Conservation (phyloP, 1,140 invertebrate species). For the Drosophila bifasciata region DNA sequence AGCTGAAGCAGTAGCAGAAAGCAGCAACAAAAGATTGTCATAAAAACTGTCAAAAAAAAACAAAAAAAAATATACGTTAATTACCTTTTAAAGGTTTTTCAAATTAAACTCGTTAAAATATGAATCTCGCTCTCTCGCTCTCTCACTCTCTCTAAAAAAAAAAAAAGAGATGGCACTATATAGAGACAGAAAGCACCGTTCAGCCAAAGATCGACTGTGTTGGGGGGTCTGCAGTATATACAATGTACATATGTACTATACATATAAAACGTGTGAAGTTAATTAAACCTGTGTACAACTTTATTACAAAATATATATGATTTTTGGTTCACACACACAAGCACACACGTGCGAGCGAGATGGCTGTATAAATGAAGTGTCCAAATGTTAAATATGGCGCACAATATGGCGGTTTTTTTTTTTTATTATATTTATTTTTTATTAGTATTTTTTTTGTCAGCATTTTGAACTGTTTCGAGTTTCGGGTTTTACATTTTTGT, state of each 20-base stretch:
- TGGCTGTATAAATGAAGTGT: conserved; percentile 5
- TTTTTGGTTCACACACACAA: conserved; percentile 69
- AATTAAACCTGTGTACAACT: conserved; percentile 77
- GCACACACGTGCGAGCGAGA: conserved; percentile 2
- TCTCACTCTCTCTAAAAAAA: conserved; percentile 6
- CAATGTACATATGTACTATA: conserved; percentile 23
- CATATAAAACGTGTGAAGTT: conserved; percentile 75
- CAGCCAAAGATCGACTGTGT: conserved; percentile 37
- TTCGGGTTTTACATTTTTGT: conserved; percentile 13
- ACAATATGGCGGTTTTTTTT: conserved; percentile 24
- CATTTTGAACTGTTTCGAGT: conserved; percentile 1
- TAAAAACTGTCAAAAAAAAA: conserved; percentile 82
- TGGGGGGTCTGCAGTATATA: background rate
- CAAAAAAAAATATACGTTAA: conserved; percentile 83
- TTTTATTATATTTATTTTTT: conserved; percentile 6
- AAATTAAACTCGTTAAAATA: conserved; percentile 83
- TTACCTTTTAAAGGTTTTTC: conserved; percentile 82
- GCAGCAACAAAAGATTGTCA: conserved; percentile 60
- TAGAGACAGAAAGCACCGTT: conserved; percentile 48
- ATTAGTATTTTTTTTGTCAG: background rate
- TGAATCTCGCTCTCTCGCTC: conserved; percentile 17
- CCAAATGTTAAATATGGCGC: conserved; percentile 31
- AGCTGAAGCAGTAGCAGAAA: conserved; percentile 50
- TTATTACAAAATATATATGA: conserved; percentile 82
- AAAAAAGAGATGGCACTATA: conserved; percentile 27